Conservation (phyloP, 2,888 invertebrate species). For the Diplolepis rosae region DNA sequence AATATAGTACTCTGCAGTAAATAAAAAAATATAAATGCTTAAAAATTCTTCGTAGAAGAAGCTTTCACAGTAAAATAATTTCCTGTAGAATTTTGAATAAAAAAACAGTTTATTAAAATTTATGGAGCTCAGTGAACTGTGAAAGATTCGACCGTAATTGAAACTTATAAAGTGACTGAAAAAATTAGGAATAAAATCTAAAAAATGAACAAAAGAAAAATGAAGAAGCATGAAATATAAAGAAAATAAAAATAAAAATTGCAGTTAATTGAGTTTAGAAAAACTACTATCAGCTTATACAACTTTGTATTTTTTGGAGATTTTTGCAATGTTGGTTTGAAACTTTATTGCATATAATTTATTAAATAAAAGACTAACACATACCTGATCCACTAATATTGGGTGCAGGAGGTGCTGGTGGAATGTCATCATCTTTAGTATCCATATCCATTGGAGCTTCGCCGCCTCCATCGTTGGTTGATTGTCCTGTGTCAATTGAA, state of each 20-base stretch:
- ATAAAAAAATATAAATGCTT: constrained; percentile 17
- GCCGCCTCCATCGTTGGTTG: constrained; percentile 80
- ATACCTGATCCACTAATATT: constrained; percentile 70
- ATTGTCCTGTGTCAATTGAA: constrained; percentile 65
- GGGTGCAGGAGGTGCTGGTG: constrained; percentile 72
- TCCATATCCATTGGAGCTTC: constrained; percentile 93
- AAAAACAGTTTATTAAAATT: too few species aligned
- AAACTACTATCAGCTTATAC: not conserved
- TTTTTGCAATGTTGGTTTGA: too few species aligned
- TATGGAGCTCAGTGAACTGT: not conserved
- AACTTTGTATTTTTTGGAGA: not conserved
- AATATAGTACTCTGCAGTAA: constrained; percentile 30
- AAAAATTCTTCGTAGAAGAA: not conserved
- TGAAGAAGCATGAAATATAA: not conserved
- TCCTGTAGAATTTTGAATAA: not conserved
- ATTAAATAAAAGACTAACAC: not conserved
- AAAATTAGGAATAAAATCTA: not conserved
- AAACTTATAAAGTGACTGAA: too few species aligned
- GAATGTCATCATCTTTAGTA: constrained; percentile 78
- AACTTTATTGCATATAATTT: not conserved
- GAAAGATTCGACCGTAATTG: not conserved
- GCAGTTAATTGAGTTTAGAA: not conserved
- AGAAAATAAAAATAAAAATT: not conserved
- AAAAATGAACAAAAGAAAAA: not conserved
- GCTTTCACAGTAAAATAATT: not conserved